Evolutionary conservation across 1,140 invertebrate genomes (phyloP), one percentile per base, ranked within the genome.

Genomic region (Euborellia annulipes): DNA sequence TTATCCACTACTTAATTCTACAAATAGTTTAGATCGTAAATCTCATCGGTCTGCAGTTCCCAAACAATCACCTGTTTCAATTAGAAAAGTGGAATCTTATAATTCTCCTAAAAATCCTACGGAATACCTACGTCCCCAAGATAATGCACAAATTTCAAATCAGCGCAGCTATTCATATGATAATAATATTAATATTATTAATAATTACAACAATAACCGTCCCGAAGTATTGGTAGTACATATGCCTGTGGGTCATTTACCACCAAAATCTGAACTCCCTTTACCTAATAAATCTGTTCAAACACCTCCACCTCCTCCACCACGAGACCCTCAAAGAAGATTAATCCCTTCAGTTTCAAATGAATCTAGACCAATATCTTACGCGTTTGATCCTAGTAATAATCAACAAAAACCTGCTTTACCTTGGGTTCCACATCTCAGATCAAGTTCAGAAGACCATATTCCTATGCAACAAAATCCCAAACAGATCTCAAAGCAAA

Each of bases 261-360:
- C 11, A 4, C 23, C 23, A 27, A 27, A 27, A 27, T 27, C 4
- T 27, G 23, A 27, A 6, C 11, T 27, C 4, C 11, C 23, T 6
- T 6, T 27, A 11, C 4, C 23, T 6, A 27, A 6, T 6, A 27
- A 27, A 27, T 6, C 4, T 27, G 23, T 27, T 4, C 23, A 27
- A 4, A 27, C 11, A 27, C 75, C 75, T 9, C 79, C 78, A 1
- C 72, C 73, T n/a, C 78, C 78, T 32, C 78, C 80, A 2, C 79
- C 80, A 20, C 61, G 78, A 52, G 77, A 80, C 61, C 77, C 75
- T 17, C 69, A 74, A 50, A 59, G 75, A 53, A 69, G 66, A 61
- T 60, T 68, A 3, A 54, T 68, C 34, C 61, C 66, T 46, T 63
- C 62, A 55, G 47, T 69, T 63, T 54, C 1, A 34, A 38, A 39